Evolutionary conservation across 2,113 vertebrate genomes (phyloP).

Genomic region (Diphyllodes magnificus): DNA sequence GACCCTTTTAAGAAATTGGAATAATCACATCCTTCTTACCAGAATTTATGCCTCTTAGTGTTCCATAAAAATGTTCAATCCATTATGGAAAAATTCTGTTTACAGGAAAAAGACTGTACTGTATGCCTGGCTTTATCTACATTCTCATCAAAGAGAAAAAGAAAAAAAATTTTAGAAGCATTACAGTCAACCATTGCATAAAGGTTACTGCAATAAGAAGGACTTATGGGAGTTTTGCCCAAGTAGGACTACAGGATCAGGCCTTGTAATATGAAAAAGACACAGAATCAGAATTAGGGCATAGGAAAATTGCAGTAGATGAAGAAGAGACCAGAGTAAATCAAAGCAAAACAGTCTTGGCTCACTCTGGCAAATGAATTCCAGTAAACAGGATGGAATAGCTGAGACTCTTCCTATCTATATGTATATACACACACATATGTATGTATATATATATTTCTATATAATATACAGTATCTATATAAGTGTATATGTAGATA

Average conservation of each 20-base stretch:
- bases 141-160: not conserved
- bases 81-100: not conserved
- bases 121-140: not conserved
- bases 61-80: not conserved
- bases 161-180: not conserved
- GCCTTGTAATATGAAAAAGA: not conserved
- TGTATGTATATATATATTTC: not conserved
- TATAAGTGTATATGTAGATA: constrained; percentile 27
- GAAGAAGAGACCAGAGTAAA: not conserved
- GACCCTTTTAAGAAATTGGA: not conserved
- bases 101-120: not conserved
- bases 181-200: not conserved
- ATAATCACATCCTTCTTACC: not conserved
- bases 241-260: not conserved
- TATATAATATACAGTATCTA: constrained; percentile 28
- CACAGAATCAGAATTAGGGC: not conserved
- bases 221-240: not conserved
- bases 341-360: not conserved
- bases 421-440: constrained; percentile 29
- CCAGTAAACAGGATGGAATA: constrained; percentile 3
- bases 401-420: not conserved
- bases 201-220: not conserved
- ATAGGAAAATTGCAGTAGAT: not conserved
- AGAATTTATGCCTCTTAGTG: not conserved
- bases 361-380: not conserved